Percentiles rank a stretch among this genome's conserved stretches.
These are phyloP conservation scores for Limonius californicus DNA, from an alignment of 1,140 invertebrate genomes.

Conservation along the genomic window DNA sequence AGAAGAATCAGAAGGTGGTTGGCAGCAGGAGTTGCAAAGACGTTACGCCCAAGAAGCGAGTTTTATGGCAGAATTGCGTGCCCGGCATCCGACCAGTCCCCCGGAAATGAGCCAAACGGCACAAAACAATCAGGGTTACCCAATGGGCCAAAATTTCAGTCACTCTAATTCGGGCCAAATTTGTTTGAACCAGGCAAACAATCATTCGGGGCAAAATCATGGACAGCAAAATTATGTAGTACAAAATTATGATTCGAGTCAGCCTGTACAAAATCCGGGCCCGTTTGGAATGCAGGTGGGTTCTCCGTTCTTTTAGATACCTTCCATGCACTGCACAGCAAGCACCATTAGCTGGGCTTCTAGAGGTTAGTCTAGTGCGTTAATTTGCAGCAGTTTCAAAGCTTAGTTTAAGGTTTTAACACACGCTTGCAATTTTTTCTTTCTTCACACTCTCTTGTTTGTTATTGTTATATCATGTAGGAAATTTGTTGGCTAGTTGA, in stretches of 20 bases:
- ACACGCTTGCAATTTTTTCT: slow-evolving; percentile 1
- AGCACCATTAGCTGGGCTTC: background rate
- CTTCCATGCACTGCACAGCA: background rate
- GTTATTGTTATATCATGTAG: too few species aligned
- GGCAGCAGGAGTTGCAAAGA: slow-evolving; percentile 63
- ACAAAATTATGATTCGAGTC: slow-evolving; percentile 22
- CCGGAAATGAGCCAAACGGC: slow-evolving; percentile 31
- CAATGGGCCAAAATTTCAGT: slow-evolving; percentile 29
- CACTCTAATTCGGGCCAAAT: slow-evolving; percentile 12
- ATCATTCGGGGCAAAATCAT: slow-evolving; percentile 19
- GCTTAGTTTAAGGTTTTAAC: slow-evolving; percentile 4
- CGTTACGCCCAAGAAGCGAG: slow-evolving; percentile 62
- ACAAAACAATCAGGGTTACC: slow-evolving; percentile 21
- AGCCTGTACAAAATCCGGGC: slow-evolving; percentile 29
- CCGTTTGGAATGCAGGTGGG: slow-evolving; percentile 38
- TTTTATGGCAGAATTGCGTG: slow-evolving; percentile 59
- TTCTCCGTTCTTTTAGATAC: slow-evolving; percentile 21
- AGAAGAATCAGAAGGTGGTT: slow-evolving; percentile 55
- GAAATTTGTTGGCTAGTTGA: too few species aligned
- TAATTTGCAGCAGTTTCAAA: slow-evolving; percentile 7
- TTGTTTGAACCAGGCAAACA: background rate
- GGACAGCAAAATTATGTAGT: slow-evolving; percentile 25
- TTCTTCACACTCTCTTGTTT: background rate
- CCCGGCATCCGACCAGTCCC: slow-evolving; percentile 49
- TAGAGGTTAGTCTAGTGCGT: background rate